Conservation (phyloP, 2,888 invertebrate genomes). For the Steinernema scapterisci region DNA sequence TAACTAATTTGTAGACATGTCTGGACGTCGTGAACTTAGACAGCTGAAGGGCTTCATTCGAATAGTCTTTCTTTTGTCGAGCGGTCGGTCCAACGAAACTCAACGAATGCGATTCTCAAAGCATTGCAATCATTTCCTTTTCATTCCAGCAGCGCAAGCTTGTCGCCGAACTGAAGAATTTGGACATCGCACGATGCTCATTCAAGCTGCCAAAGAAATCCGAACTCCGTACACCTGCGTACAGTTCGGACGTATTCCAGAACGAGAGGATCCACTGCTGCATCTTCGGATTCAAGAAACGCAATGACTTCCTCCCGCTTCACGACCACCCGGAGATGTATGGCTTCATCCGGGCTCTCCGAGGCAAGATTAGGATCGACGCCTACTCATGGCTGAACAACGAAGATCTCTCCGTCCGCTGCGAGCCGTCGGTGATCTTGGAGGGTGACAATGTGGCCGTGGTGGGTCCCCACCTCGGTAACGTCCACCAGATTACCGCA, state of each 20-base stretch:
- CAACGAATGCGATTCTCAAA: neutral
- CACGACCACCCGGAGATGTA: slow-evolving; percentile 57
- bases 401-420: neutral
- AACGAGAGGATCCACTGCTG: slow-evolving; percentile 11
- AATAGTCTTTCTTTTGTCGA: too few relatives aligned
- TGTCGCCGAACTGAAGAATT: neutral
- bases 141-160: neutral
- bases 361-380: slow-evolving; percentile 45
- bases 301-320: slow-evolving; percentile 47
- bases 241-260: neutral
- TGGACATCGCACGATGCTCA: neutral
- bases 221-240: neutral
- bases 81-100: neutral
- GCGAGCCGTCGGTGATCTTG: neutral
- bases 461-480: slow-evolving; percentile 44
- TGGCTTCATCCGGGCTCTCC: slow-evolving; percentile 54
- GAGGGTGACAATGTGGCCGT: slow-evolving; percentile 37
- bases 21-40: too few relatives aligned
- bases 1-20: too few relatives aligned
- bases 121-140: neutral
- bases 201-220: neutral
- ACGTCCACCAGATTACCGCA: slow-evolving; percentile 44
- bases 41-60: too few relatives aligned
- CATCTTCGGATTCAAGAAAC: slow-evolving; percentile 41
- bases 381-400: slow-evolving; percentile 46